These are phyloP conservation scores for Tetraneura akinire DNA, from an alignment of 1,140 invertebrate species.

Conservation along the genomic window DNA sequence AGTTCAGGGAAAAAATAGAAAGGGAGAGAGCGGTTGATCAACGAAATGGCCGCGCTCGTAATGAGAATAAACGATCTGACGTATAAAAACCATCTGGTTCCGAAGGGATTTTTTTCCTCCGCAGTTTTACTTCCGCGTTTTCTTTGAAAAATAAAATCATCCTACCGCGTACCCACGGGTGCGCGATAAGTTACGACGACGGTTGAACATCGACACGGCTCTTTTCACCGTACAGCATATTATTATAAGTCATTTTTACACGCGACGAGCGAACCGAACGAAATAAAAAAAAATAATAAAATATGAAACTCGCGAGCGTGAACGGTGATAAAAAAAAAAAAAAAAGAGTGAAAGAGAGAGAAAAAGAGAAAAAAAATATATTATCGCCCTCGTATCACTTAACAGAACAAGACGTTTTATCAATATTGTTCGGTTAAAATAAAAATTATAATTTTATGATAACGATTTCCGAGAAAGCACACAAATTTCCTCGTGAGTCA, in stretches of 20 bases:
- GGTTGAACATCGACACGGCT: neutral
- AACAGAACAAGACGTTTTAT: too few species aligned
- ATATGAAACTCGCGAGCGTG: too few species aligned
- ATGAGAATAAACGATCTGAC: slow-evolving; percentile 50
- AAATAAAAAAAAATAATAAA: too few species aligned
- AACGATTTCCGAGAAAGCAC: too few species aligned
- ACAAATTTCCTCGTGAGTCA: too few species aligned
- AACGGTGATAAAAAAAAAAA: too few species aligned
- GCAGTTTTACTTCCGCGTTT: neutral
- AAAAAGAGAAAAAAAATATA: too few species aligned
- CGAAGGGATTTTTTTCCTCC: neutral
- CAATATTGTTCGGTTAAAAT: too few species aligned
- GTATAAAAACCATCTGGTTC: slow-evolving; percentile 49
- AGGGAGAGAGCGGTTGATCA: slow-evolving; percentile 6
- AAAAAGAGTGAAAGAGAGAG: too few species aligned
- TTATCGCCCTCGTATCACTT: too few species aligned
- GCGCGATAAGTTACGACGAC: neutral
- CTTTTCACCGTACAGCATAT: slow-evolving; percentile 22
- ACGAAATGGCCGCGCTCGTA: slow-evolving; percentile 45
- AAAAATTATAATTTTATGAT: too few species aligned
- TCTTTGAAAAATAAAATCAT: neutral
- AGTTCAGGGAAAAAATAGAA: neutral
- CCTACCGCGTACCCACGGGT: neutral
- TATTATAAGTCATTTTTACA: neutral
- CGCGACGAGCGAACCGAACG: too few species aligned